These are phyloP conservation scores for Patella caerulea DNA, from an alignment of 2,888 invertebrate species.

Conservation along the genomic window DNA sequence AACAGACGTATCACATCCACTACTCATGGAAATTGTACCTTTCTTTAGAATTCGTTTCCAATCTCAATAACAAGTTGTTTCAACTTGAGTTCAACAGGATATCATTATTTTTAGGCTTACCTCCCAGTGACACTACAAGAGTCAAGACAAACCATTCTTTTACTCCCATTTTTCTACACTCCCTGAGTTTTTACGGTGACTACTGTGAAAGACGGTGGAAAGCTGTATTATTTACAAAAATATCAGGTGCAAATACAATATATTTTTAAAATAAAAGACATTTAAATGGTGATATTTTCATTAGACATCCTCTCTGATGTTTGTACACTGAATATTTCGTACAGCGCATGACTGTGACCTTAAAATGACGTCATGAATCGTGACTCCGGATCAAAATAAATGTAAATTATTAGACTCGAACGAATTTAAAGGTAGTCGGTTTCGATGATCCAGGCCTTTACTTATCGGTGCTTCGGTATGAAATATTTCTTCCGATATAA, in stretches of 20 bases:
- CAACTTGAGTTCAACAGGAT: too few species aligned
- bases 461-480: too few species aligned
- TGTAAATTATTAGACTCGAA: too few species aligned
- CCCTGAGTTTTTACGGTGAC: not conserved
- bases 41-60: too few species aligned
- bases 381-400: not conserved
- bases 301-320: too few species aligned
- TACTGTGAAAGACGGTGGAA: not conserved
- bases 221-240: not conserved
- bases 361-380: not conserved
- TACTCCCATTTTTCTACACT: conserved; percentile 8
- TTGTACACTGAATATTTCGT: too few species aligned
- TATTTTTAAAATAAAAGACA: not conserved
- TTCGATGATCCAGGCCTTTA: too few species aligned
- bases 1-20: too few species aligned
- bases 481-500: too few species aligned
- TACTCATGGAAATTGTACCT: too few species aligned
- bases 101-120: not conserved
- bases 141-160: conserved; percentile 5
- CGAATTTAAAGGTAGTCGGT: too few species aligned
- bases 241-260: not conserved
- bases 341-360: not conserved
- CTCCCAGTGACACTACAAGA: not conserved
- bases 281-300: not conserved
- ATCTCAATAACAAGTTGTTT: too few species aligned